Base-by-base conservation (phyloP, 2,113 vertebrate genomes). In the Callaeas wilsoni region DNA sequence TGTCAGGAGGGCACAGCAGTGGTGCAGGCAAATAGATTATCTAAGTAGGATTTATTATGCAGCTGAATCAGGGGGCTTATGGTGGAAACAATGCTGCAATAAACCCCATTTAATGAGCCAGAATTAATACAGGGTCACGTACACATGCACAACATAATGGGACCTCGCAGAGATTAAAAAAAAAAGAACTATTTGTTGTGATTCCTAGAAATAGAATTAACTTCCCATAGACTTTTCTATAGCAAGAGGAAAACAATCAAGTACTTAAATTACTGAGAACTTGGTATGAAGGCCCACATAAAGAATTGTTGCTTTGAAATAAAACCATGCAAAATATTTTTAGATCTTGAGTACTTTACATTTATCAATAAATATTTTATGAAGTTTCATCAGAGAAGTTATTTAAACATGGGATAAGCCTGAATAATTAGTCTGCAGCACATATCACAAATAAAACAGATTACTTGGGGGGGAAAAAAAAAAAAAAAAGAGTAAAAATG, bases 351-450 rank as follows among this genome's bases (percentile, higher is more conserved):
- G 25, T 94, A 84, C n/a, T 95, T 96, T 81, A 49, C 42, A 95
- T 94, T 93, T 96, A 91, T 96, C 90, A 97, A 95, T 97, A 97
- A 96, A 97, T 96, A 96, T 93, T 97, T 92, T 92, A 97, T 96
- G 53, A 94, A 68, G 47, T 84, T 94, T 92, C 32, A 91, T 22
- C 59, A 81, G 30, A 80, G 79, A 96, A 95, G 26, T 63, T 95
- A 82, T 94, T 97, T 97, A 96, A 97, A 94, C 57, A 92, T 76
- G 80, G 82, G 86, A 95, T 95, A 96, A 96, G 77, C 41, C 68
- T 87, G 77, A 77, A 96, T 93, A 96, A 97, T 97, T 95, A 96
- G 70, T 92, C 59, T 62, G 70, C 11, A 60, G 78, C 52, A 91
- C 20, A 77, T 59, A 96, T 17, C 84, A 84, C 33, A 2, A 93